phyloP scores from a whole-genome alignment of 2,888 invertebrate species.

The Amphipoea lucens region DNA sequence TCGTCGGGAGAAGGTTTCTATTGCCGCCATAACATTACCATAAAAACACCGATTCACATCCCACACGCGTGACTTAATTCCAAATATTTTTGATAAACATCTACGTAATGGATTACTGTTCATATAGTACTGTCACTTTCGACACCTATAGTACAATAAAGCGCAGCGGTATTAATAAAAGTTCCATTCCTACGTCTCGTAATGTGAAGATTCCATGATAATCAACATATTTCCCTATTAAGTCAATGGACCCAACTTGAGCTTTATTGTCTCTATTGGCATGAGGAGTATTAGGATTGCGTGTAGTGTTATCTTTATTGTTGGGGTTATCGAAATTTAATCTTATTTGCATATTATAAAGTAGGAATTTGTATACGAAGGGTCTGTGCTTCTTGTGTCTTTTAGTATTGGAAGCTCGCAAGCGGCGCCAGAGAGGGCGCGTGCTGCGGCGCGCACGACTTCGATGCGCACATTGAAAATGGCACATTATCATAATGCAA shows the following conservation, averaged over 20 bases:
- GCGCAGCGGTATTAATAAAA: constrained; percentile 73
- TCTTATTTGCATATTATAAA: constrained; percentile 52
- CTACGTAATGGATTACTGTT: constrained; percentile 75
- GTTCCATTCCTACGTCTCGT: constrained; percentile 75
- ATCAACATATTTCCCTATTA: constrained; percentile 75
- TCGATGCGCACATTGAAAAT: constrained; percentile 85
- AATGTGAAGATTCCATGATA: constrained; percentile 74
- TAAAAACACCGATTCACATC: constrained; percentile 79
- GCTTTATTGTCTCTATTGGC: constrained; percentile 74
- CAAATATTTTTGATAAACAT: constrained; percentile 82
- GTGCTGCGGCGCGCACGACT: constrained; percentile 79
- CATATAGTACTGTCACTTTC: constrained; percentile 74
- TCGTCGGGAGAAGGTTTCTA: constrained; percentile 73
- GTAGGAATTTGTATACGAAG: constrained; percentile 48
- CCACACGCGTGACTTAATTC: constrained; percentile 83
- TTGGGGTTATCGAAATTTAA: constrained; percentile 24
- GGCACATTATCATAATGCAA: constrained; percentile 89
- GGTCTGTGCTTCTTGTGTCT: constrained; percentile 55
- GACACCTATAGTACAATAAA: constrained; percentile 72
- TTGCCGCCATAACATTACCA: constrained; percentile 82
- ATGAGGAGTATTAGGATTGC: constrained; percentile 69
- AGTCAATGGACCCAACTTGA: constrained; percentile 68
- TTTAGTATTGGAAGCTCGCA: constrained; percentile 50
- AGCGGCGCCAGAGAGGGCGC: constrained; percentile 82
- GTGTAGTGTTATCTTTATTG: constrained; percentile 62